Percentiles rank a stretch among this genome's conserved stretches.
Conservation (phyloP, 2,797 vertebrate genomes). For the Peromyscus nudipes region DNA sequence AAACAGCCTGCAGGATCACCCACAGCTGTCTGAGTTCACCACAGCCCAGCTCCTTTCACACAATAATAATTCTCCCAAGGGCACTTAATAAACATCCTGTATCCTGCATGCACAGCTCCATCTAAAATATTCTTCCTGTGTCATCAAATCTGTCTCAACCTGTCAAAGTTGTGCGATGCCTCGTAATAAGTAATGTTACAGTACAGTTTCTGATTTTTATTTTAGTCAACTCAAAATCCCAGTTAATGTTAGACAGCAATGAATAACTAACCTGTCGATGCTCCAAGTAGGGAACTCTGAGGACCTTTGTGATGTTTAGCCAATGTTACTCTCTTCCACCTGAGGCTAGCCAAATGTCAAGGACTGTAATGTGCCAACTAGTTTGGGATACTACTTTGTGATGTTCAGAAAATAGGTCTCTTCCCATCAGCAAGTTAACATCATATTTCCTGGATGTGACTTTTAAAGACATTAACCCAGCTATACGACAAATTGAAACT, state of each 20-base stretch:
- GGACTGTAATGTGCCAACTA: neutral
- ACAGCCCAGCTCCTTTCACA: neutral
- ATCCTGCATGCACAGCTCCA: neutral
- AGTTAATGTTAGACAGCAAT: neutral
- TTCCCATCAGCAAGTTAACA: neutral
- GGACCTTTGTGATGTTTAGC: neutral
- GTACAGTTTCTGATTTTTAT: neutral
- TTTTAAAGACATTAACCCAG: neutral
- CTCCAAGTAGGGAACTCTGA: neutral
- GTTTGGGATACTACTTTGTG: neutral
- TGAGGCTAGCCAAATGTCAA: neutral
- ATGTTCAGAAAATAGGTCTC: neutral
- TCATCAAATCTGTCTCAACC: neutral
- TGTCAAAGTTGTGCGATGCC: neutral
- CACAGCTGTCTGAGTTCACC: neutral
- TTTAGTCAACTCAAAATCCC: conserved; percentile 27
- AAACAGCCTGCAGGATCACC: neutral
- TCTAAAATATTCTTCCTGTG: neutral
- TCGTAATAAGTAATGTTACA: neutral
- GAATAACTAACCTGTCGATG: neutral
- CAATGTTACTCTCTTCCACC: neutral
- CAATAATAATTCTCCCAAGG: neutral
- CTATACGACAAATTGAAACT: neutral
- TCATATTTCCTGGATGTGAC: neutral
- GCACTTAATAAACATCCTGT: neutral